Evolutionary conservation across 2,113 vertebrate species (phyloP).

Genomic region (Furnarius figulus): DNA sequence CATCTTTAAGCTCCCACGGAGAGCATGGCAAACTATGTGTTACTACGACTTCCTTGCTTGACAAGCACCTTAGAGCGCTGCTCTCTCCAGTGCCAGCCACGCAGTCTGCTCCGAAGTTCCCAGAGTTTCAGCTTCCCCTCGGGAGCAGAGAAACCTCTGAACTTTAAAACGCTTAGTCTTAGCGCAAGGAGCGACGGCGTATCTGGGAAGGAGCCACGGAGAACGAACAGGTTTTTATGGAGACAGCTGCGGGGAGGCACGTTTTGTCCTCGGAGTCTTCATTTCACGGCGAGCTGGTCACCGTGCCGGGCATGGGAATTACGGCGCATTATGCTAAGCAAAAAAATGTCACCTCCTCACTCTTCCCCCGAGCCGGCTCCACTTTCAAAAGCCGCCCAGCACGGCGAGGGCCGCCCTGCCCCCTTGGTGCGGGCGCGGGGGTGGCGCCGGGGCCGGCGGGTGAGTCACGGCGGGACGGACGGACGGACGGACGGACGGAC

Average conservation of each 20-base stretch:
- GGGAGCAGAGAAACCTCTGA: neutral
- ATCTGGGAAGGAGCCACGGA: neutral
- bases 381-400: neutral
- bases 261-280: neutral
- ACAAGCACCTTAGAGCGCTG: neutral
- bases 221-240: neutral
- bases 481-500: neutral
- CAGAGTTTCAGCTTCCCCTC: neutral
- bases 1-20: neutral
- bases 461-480: conserved; percentile 54
- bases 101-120: neutral
- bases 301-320: neutral
- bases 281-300: neutral
- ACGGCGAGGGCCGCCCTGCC: neutral
- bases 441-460: conserved; percentile 1
- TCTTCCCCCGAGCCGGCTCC: neutral
- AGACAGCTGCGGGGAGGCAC: neutral
- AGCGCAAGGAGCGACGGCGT: neutral
- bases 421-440: conserved; percentile 1
- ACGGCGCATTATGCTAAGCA: neutral
- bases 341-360: neutral
- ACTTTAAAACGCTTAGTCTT: neutral
- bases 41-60: neutral
- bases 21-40: neutral
- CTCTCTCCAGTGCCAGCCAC: neutral